Evolutionary conservation across 2,113 vertebrate species (phyloP).

Genomic region (Lepus timidus): DNA sequence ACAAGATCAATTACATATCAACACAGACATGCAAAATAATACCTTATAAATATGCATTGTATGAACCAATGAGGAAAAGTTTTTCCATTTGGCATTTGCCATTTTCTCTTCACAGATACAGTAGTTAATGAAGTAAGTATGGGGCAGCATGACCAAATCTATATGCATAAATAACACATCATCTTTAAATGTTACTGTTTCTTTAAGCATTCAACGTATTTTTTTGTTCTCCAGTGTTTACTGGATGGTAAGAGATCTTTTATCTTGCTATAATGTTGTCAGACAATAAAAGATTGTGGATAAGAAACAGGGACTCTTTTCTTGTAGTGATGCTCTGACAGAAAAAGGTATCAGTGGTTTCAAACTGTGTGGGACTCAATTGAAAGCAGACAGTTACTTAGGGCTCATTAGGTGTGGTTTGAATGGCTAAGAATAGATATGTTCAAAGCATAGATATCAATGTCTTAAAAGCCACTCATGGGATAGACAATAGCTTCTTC

Average conservation of each 20-base stretch:
- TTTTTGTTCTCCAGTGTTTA: slow-evolving; percentile 43
- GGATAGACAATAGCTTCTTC: slow-evolving; percentile 89
- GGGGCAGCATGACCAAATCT: slow-evolving; percentile 10
- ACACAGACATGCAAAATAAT: not conserved
- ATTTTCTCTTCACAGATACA: slow-evolving; percentile 59
- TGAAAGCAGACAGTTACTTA: slow-evolving; percentile 88
- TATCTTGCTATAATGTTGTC: slow-evolving; percentile 25
- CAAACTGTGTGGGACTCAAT: slow-evolving; percentile 51
- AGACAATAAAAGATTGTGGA: slow-evolving; percentile 59
- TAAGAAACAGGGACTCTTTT: slow-evolving; percentile 19
- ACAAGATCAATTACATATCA: not conserved
- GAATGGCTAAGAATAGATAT: slow-evolving; percentile 88
- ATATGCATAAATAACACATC: not conserved
- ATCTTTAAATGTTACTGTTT: not conserved
- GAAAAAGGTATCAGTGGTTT: slow-evolving; percentile 76
- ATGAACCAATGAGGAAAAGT: not conserved
- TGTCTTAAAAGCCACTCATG: slow-evolving; percentile 89
- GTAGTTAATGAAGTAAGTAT: slow-evolving; percentile 70
- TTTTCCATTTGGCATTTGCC: slow-evolving; percentile 21
- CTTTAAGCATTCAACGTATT: slow-evolving; percentile 35
- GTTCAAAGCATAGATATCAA: slow-evolving; percentile 86
- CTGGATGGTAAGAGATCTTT: slow-evolving; percentile 45
- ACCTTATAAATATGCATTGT: not conserved
- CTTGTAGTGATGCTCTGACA: slow-evolving; percentile 38
- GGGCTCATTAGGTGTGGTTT: slow-evolving; percentile 91